Percentiles rank a stretch among this genome's conserved stretches.
Evolutionary conservation across 35 echinoderm and acorn worm species (phyloP).

Genomic region (Lytechinus pictus): DNA sequence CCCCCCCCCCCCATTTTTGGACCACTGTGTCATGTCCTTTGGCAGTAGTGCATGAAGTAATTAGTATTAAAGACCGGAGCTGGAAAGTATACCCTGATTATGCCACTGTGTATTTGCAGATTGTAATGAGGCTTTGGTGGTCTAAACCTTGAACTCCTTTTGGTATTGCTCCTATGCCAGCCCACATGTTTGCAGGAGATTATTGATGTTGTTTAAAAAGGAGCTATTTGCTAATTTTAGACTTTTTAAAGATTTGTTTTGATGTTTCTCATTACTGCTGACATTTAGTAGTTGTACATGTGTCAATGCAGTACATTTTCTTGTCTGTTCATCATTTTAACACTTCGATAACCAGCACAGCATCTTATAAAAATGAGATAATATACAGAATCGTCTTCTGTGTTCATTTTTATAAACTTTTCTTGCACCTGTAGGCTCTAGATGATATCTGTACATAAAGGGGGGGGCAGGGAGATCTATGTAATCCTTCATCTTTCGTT

Average conservation of each 20-base stretch:
- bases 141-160: neutral
- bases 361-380: no score
- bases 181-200: neutral
- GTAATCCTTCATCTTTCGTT: no score
- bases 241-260: neutral
- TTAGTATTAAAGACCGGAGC: neutral
- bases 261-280: neutral
- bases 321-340: no score
- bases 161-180: neutral
- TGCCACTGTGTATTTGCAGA: neutral
- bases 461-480: no score
- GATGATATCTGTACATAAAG: no score
- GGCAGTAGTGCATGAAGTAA: neutral
- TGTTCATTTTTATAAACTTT: no score
- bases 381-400: no score
- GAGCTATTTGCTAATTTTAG: neutral
- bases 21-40: neutral
- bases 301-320: no score
- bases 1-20: neutral
- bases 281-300: no score
- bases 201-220: neutral
- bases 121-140: conserved; percentile 2
- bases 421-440: no score
- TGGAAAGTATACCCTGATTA: neutral
- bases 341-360: no score